Percentiles rank a stretch among this genome's conserved stretches.
Conservation (phyloP, 2,888 invertebrate species). For the Sphinx pinastri region DNA sequence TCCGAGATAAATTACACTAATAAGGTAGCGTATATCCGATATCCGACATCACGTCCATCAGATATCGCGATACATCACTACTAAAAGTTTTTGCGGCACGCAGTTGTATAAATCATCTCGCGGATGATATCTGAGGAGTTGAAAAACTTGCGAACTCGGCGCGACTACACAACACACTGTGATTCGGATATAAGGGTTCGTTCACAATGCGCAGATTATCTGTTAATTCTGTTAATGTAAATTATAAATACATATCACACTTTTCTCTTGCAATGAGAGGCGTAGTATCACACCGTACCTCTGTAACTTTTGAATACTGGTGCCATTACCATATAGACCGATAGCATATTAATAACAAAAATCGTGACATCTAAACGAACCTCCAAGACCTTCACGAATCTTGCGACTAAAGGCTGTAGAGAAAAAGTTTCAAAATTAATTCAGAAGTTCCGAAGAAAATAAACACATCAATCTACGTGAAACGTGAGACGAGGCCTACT, state of each 20-base stretch:
- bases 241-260: neutral
- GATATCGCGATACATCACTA: neutral
- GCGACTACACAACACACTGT: conserved; percentile 10
- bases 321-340: neutral
- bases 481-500: conserved; percentile 10
- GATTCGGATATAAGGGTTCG: conserved; percentile 6
- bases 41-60: neutral
- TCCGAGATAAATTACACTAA: too few relatives aligned
- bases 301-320: too few relatives aligned
- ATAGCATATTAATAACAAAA: neutral
- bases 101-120: conserved; percentile 32
- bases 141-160: conserved; percentile 25
- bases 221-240: too few relatives aligned
- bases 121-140: conserved; percentile 31
- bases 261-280: neutral
- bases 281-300: too few relatives aligned
- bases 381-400: neutral
- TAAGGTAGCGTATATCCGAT: too few relatives aligned
- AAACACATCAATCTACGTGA: conserved; percentile 25
- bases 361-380: conserved; percentile 12
- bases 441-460: conserved; percentile 26
- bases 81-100: conserved; percentile 25
- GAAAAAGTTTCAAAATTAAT: conserved; percentile 24
- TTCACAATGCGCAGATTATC: neutral
- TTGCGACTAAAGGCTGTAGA: neutral